phyloP scores from a whole-genome alignment of 2,888 invertebrate genomes.

The Ophion slaviceki region DNA sequence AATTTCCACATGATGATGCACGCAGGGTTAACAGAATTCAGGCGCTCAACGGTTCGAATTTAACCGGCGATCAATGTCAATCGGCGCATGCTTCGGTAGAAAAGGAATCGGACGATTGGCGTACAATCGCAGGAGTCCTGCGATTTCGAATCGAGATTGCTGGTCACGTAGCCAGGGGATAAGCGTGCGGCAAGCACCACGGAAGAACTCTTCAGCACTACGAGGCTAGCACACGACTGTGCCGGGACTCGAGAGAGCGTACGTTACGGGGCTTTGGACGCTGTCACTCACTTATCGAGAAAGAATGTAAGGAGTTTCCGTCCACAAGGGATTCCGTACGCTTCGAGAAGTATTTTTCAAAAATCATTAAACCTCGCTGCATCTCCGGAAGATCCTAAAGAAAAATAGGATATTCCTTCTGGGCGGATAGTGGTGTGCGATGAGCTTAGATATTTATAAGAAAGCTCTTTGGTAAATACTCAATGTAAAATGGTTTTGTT shows the following conservation, averaged over 20 bases:
- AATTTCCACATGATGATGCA: conserved; percentile 49
- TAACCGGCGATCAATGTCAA: conserved; percentile 54
- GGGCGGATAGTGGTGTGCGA: no score
- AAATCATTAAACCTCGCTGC: not conserved
- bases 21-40: conserved; percentile 69
- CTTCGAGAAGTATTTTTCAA: not conserved
- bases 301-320: conserved; percentile 27
- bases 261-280: conserved; percentile 35
- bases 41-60: conserved; percentile 66
- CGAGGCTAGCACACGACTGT: conserved; percentile 9
- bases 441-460: no score
- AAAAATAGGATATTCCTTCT: no score
- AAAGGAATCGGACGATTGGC: conserved; percentile 65
- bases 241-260: conserved; percentile 22
- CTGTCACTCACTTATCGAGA: conserved; percentile 53
- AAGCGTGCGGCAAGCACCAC: conserved; percentile 67
- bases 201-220: conserved; percentile 21
- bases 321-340: not conserved
- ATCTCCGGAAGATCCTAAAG: not conserved
- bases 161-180: conserved; percentile 67
- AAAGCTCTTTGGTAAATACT: no score
- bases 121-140: conserved; percentile 38
- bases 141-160: conserved; percentile 58
- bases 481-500: no score
- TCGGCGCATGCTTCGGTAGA: conserved; percentile 62